Conservation (phyloP, 64 coral and sea anemone genomes). For the Pachyseris speciosa region DNA sequence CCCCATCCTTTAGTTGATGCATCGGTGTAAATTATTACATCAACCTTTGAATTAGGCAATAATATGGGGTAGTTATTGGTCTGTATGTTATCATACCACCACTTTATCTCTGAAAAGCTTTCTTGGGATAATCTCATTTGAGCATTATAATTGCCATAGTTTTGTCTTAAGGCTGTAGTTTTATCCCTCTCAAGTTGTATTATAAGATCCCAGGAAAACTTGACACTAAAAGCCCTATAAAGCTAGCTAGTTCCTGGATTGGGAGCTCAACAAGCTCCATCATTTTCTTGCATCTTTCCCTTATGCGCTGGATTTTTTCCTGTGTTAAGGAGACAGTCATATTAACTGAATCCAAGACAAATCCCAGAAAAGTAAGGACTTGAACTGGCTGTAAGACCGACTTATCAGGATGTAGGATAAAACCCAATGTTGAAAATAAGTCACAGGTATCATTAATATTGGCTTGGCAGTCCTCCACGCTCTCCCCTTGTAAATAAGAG, state of each 20-base stretch:
- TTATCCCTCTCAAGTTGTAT: not conserved
- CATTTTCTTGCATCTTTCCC: not conserved
- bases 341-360: conserved; percentile 39
- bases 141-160: conserved; percentile 38
- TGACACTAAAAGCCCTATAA: conserved; percentile 9
- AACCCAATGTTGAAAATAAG: conserved; percentile 23
- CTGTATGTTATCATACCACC: conserved; percentile 36
- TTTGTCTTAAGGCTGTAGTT: not conserved
- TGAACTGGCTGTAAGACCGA: conserved; percentile 44
- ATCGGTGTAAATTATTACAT: conserved; percentile 20
- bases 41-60: conserved; percentile 34
- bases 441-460: conserved; percentile 48
- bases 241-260: not conserved
- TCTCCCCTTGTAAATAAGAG: conserved; percentile 44
- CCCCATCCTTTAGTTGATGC: conserved; percentile 31
- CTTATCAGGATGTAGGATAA: conserved; percentile 22
- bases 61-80: conserved; percentile 31
- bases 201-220: conserved; percentile 41
- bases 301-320: not conserved
- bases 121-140: conserved; percentile 28
- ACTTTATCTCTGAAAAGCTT: conserved; percentile 22
- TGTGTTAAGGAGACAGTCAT: conserved; percentile 45
- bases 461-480: conserved; percentile 21
- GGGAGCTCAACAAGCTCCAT: not conserved
- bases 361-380: conserved; percentile 33